Percentiles rank a stretch among this genome's conserved stretches.
phyloP scores from a whole-genome alignment of 2,113 vertebrate genomes.

The Loxodonta africana region DNA sequence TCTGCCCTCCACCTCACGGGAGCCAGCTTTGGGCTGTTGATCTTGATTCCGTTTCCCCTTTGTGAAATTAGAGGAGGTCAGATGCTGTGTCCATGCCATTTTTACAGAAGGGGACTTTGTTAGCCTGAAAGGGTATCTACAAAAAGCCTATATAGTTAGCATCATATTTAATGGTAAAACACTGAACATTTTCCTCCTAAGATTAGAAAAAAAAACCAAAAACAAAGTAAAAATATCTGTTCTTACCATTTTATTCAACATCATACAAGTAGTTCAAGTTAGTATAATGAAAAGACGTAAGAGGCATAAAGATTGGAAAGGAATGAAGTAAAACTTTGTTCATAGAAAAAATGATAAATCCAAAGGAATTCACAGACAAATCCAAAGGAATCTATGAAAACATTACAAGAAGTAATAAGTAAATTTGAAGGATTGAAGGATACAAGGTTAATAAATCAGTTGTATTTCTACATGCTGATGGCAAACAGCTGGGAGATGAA shows the following conservation, averaged over 20 bases:
- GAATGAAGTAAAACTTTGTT: neutral
- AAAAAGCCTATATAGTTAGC: slow-evolving; percentile 15
- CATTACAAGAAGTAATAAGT: neutral
- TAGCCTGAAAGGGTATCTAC: neutral
- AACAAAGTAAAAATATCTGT: neutral
- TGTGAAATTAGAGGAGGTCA: too few relatives aligned
- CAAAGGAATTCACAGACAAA: neutral
- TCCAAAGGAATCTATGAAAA: neutral
- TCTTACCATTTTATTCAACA: too few relatives aligned
- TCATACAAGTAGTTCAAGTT: neutral
- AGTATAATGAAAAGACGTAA: neutral
- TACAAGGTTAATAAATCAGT: neutral
- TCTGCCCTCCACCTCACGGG: too few relatives aligned
- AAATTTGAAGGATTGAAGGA: neutral
- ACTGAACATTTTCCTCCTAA: neutral
- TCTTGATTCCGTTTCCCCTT: too few relatives aligned
- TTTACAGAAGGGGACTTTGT: neutral
- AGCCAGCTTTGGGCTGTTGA: too few relatives aligned
- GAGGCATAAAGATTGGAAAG: neutral
- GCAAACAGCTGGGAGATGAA: neutral
- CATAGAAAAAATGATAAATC: neutral
- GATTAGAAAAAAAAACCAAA: neutral
- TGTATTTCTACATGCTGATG: neutral
- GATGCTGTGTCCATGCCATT: too few relatives aligned
- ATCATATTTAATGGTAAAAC: neutral